Evolutionary conservation across 2,113 vertebrate genomes (phyloP), one percentile per base, ranked within the genome.

Genomic region (Hyperopisus bebe): DNA sequence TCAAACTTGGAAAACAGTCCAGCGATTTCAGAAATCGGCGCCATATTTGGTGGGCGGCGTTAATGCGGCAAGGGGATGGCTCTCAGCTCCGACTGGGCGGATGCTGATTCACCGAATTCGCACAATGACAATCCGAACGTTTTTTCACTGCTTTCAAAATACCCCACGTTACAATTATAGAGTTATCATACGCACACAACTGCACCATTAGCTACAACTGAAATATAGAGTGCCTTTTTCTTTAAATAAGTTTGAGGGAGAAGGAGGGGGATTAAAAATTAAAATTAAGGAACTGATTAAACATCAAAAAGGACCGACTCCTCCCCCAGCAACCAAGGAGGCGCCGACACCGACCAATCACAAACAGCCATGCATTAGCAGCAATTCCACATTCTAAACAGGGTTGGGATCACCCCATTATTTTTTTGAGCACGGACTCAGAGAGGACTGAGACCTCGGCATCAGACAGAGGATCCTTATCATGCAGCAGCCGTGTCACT

Each of bases 371-470:
- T 77, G 80, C 58, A 86, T 44, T 84, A 87, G 91, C 92, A 91
- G 93, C 91, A 91, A 2, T 90, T 47, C 89, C 87, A 91, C 86
- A 92, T 88, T 93, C 90, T 48, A 91, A 90, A 88, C 35, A 88
- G 88, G 35, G 44, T 55, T 27, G 35, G 47, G 74, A 66, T 89
- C 58, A 24, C 55, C 88, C 90, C 88, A 88, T 89, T 3, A 87
- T 90, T 86, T 87, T 42, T 51, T 62, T 91, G 89, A 74, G 89
- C 88, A 88, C 91, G 66, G 82, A 91, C 74, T 80, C 74, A 80
- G 74, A 77, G 31, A 77, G 70, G 31, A 4, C 5, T 11, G 55
- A 74, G 66, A 11, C 70, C 86, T 66, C 35, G 5, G 48, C 24
- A 48, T 53, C 17, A 44, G 15, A 55, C 24, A 90, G 55, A 50